phyloP scores from a whole-genome alignment of 1,140 invertebrate species.

The Agraylea sexmaculata region DNA sequence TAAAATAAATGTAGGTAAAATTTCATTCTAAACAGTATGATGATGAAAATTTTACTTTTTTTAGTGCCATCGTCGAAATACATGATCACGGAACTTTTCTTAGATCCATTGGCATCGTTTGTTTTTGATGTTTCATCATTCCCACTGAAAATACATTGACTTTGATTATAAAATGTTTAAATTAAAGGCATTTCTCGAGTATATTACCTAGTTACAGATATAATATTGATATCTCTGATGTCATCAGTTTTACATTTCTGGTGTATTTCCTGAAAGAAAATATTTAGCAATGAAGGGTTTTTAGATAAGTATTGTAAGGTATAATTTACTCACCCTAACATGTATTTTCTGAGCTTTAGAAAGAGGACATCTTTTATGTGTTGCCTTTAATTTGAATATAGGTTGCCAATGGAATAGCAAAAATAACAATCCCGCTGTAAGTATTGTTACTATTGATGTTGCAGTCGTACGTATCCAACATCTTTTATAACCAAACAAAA shows the following conservation, averaged over 20 bases:
- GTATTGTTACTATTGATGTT: slow-evolving; percentile 30
- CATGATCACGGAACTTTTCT: slow-evolving; percentile 19
- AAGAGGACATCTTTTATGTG: slow-evolving; percentile 56
- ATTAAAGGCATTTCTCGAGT: too few species aligned
- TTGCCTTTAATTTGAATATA: slow-evolving; percentile 60
- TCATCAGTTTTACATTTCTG: slow-evolving; percentile 57
- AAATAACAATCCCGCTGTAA: slow-evolving; percentile 61
- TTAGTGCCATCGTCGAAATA: slow-evolving; percentile 33
- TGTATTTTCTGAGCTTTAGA: slow-evolving; percentile 64
- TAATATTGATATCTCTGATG: slow-evolving; percentile 46
- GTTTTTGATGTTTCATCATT: slow-evolving; percentile 26
- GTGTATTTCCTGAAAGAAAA: slow-evolving; percentile 41
- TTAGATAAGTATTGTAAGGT: not conserved
- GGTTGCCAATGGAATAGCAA: slow-evolving; percentile 83
- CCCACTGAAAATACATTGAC: slow-evolving; percentile 23
- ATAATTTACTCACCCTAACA: slow-evolving; percentile 49
- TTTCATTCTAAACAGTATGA: not conserved
- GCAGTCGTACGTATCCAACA: slow-evolving; percentile 27
- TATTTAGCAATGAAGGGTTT: slow-evolving; percentile 3
- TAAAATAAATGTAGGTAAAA: slow-evolving; percentile 20
- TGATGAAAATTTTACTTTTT: slow-evolving; percentile 27
- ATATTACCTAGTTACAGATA: slow-evolving; percentile 40
- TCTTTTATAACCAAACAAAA: slow-evolving; percentile 32
- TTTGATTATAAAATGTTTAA: slow-evolving; percentile 24
- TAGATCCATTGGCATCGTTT: too few species aligned